Conservation (phyloP, 2,113 vertebrate genomes). For the Aptenodytes forsteri region DNA sequence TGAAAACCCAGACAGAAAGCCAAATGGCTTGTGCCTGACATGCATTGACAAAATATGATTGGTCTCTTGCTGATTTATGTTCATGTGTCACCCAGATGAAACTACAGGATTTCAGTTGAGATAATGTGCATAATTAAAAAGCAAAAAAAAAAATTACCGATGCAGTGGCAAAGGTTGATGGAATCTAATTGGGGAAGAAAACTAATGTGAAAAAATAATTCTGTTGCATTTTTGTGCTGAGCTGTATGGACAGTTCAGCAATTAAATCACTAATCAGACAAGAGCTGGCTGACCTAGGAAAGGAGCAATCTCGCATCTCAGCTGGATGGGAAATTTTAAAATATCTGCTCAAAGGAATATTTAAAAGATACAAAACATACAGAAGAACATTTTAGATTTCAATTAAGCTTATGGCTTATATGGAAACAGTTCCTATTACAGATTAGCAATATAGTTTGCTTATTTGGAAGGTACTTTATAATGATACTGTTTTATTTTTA, state of each 20-base stretch:
- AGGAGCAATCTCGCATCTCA: not conserved
- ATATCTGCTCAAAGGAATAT: not conserved
- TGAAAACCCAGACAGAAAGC: constrained; percentile 9
- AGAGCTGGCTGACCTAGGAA: not conserved
- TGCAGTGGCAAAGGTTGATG: not conserved
- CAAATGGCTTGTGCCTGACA: constrained; percentile 20
- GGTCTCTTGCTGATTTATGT: not conserved
- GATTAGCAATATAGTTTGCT: not conserved
- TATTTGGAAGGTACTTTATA: not conserved
- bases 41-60: not conserved
- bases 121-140: not conserved
- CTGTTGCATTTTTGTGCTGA: not conserved
- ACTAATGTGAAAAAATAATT: not conserved
- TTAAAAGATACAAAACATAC: not conserved
- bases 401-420: not conserved
- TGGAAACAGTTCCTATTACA: not conserved
- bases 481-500: not conserved
- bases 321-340: not conserved
- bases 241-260: not conserved
- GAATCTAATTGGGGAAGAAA: not conserved
- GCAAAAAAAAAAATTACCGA: not conserved
- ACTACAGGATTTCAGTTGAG: not conserved
- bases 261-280: not conserved
- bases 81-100: not conserved
- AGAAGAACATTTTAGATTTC: not conserved